phyloP scores from a whole-genome alignment of 2,888 invertebrate species.

The Pocota personata region DNA sequence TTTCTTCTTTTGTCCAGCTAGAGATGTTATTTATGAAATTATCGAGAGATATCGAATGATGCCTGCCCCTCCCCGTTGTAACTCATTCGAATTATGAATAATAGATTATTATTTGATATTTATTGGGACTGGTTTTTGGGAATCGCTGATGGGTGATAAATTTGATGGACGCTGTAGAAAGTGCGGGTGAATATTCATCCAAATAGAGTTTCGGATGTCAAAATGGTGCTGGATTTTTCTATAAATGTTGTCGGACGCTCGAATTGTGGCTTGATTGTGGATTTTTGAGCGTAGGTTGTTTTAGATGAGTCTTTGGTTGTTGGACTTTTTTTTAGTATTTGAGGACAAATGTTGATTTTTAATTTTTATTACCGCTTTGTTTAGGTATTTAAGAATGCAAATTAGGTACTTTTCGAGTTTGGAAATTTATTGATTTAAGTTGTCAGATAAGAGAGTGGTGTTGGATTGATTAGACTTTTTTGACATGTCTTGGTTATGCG shows the following conservation, averaged over 20 bases:
- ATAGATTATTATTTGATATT: slow-evolving; percentile 46
- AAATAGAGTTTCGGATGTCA: background rate
- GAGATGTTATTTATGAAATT: slow-evolving; percentile 43
- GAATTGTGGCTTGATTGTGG: background rate
- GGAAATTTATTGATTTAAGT: slow-evolving; percentile 59
- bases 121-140: slow-evolving; percentile 31
- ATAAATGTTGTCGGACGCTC: background rate
- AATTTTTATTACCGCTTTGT: slow-evolving; percentile 51
- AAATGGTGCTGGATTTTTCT: background rate
- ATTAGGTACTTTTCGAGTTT: slow-evolving; percentile 37
- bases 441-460: slow-evolving; percentile 55
- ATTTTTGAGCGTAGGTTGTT: slow-evolving; percentile 48
- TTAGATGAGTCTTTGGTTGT: background rate
- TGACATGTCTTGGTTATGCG: slow-evolving; percentile 26
- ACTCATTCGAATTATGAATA: slow-evolving; percentile 62
- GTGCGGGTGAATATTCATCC: slow-evolving; percentile 54
- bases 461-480: slow-evolving; percentile 63
- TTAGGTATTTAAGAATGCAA: slow-evolving; percentile 65
- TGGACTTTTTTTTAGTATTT: slow-evolving; percentile 4
- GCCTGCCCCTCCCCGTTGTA: background rate
- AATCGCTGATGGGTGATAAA: slow-evolving; percentile 30
- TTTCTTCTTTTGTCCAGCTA: slow-evolving; percentile 1
- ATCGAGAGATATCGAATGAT: background rate
- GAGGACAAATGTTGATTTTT: slow-evolving; percentile 58
- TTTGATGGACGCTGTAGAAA: slow-evolving; percentile 38